Conservation (phyloP, 2,113 vertebrate genomes). For the Bujurquina vittata region DNA sequence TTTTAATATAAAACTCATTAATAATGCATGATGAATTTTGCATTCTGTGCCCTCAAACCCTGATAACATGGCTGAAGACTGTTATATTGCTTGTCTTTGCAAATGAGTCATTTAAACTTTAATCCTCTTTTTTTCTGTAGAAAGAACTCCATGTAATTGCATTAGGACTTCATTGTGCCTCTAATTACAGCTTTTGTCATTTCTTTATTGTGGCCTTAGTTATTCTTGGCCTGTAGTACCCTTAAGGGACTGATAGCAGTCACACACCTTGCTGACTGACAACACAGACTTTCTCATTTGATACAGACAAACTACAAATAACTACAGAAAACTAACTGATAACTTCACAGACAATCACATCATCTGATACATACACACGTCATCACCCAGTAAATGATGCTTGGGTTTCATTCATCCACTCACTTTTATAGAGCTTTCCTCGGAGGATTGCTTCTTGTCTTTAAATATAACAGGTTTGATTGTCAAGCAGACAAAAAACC, state of each 20-base stretch:
- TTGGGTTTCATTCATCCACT: neutral
- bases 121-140: conserved; percentile 53
- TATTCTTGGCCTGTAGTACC: conserved; percentile 18
- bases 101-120: conserved; percentile 72
- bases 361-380: neutral
- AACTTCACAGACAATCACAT: neutral
- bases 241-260: neutral
- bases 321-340: neutral
- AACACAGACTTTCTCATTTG: neutral
- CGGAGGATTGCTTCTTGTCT: conserved; percentile 3
- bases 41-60: conserved; percentile 50
- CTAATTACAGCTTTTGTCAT: conserved; percentile 56
- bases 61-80: conserved; percentile 36
- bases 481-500: neutral
- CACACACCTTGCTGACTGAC: conserved; percentile 1
- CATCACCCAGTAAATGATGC: neutral
- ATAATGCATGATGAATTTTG: conserved; percentile 66
- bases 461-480: conserved; percentile 22
- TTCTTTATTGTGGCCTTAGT: conserved; percentile 10
- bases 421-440: conserved; percentile 19
- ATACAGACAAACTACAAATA: neutral
- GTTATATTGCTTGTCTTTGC: conserved; percentile 72
- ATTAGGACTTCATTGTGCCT: conserved; percentile 51
- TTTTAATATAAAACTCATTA: conserved; percentile 70
- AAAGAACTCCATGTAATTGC: conserved; percentile 54